Conservation (phyloP, 2,113 vertebrate species). For the Saguinus midas region DNA sequence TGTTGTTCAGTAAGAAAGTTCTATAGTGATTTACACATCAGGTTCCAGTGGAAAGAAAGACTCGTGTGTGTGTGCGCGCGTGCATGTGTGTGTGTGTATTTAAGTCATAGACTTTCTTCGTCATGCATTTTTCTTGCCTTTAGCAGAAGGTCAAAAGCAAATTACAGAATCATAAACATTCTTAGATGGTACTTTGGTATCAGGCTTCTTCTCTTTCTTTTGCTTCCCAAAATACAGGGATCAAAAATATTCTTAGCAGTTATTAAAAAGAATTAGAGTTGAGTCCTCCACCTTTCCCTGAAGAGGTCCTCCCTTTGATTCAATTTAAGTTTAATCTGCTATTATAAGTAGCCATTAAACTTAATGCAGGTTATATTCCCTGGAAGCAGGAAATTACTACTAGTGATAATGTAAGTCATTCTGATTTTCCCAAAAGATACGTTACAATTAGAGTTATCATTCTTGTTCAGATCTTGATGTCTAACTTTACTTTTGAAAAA, state of each 20-base stretch:
- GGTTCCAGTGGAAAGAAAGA: neutral
- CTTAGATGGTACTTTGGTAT: neutral
- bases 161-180: neutral
- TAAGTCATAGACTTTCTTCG: neutral
- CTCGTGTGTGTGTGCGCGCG: no score
- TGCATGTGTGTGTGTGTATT: neutral
- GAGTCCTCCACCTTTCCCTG: neutral
- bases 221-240: neutral
- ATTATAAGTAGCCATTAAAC: neutral
- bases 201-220: neutral
- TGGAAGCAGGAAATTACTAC: neutral
- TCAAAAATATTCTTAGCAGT: neutral
- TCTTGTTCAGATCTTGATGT: neutral
- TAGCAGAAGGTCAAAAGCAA: neutral
- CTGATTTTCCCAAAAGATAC: neutral
- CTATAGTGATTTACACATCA: neutral
- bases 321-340: neutral
- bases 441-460: neutral
- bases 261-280: constrained; percentile 21
- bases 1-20: neutral
- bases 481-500: neutral
- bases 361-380: neutral
- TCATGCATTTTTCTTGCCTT: neutral
- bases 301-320: neutral
- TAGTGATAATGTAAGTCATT: neutral